These are phyloP conservation scores for Sarcophaga subvicina DNA, from an alignment of 2,888 invertebrate species.

Conservation along the genomic window DNA sequence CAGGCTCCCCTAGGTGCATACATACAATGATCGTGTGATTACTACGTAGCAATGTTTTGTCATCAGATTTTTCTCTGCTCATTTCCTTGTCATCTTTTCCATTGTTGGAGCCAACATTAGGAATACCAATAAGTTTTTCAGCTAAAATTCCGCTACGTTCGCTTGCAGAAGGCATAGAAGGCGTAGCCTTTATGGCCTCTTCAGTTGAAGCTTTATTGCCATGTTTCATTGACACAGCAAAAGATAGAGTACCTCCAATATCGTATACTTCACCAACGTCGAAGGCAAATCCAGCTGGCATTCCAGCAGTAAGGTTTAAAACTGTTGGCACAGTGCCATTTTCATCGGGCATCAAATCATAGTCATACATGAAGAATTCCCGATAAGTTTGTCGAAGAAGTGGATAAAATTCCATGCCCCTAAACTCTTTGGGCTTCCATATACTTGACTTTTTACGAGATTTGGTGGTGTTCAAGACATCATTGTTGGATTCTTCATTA, in stretches of 20 bases:
- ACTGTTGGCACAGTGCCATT: slow-evolving; percentile 86
- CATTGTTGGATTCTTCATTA: background rate
- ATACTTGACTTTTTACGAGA: slow-evolving; percentile 31
- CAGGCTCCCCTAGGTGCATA: slow-evolving; percentile 84
- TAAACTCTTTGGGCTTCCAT: slow-evolving; percentile 75
- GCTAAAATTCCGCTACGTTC: slow-evolving; percentile 77
- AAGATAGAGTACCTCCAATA: slow-evolving; percentile 90
- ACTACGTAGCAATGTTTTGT: slow-evolving; percentile 71
- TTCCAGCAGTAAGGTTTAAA: slow-evolving; percentile 86
- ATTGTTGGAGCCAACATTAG: slow-evolving; percentile 58
- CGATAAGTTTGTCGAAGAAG: slow-evolving; percentile 85
- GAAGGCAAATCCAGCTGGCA: slow-evolving; percentile 87
- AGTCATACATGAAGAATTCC: slow-evolving; percentile 90
- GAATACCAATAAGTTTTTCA: slow-evolving; percentile 77
- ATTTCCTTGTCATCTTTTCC: slow-evolving; percentile 63
- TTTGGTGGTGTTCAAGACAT: background rate
- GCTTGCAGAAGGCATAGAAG: slow-evolving; percentile 69
- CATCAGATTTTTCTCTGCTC: slow-evolving; percentile 2
- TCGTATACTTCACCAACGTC: slow-evolving; percentile 87
- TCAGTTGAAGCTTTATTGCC: slow-evolving; percentile 77
- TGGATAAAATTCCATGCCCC: slow-evolving; percentile 78
- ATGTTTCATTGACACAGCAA: slow-evolving; percentile 87
- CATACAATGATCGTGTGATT: slow-evolving; percentile 85
- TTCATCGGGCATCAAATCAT: slow-evolving; percentile 86
- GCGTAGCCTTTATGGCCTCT: slow-evolving; percentile 70